These are phyloP conservation scores for Hesperia comma DNA, from an alignment of 2,888 invertebrate genomes.

Conservation along the genomic window DNA sequence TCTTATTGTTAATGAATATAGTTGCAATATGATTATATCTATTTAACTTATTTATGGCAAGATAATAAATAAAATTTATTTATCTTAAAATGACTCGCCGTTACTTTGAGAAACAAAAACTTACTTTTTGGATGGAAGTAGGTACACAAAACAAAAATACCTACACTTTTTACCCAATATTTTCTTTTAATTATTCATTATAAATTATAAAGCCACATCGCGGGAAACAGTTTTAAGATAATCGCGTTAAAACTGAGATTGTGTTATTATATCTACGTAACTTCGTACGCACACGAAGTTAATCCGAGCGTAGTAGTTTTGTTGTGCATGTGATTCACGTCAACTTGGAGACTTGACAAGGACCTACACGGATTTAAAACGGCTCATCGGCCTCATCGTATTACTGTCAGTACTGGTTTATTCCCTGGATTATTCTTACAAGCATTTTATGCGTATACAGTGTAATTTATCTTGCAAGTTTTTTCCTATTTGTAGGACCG, in stretches of 20 bases:
- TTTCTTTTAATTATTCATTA: too few species aligned
- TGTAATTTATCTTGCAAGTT: slow-evolving; percentile 19
- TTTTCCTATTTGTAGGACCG: slow-evolving; percentile 1
- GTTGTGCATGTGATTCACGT: slow-evolving; percentile 73
- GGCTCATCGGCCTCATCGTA: slow-evolving; percentile 6
- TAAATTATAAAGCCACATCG: too few species aligned
- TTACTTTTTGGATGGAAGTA: too few species aligned
- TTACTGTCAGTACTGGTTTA: slow-evolving; percentile 28
- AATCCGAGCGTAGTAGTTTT: slow-evolving; percentile 66
- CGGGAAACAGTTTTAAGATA: background rate
- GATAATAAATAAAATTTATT: too few species aligned
- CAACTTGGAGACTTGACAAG: slow-evolving; percentile 55
- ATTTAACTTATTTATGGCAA: too few species aligned
- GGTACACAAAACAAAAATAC: too few species aligned
- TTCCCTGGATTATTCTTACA: slow-evolving; percentile 18
- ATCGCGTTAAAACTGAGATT: background rate
- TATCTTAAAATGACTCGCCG: too few species aligned
- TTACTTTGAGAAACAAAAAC: too few species aligned
- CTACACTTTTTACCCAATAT: too few species aligned
- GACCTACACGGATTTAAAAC: slow-evolving; percentile 45
- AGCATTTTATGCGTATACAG: slow-evolving; percentile 16
- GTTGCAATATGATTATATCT: too few species aligned
- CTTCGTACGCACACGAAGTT: slow-evolving; percentile 57
- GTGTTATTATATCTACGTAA: background rate
- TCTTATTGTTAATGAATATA: too few species aligned